Percentiles rank a stretch among this genome's conserved stretches.
phyloP scores from a whole-genome alignment of 2,888 invertebrate species.

The Alitta virens region DNA sequence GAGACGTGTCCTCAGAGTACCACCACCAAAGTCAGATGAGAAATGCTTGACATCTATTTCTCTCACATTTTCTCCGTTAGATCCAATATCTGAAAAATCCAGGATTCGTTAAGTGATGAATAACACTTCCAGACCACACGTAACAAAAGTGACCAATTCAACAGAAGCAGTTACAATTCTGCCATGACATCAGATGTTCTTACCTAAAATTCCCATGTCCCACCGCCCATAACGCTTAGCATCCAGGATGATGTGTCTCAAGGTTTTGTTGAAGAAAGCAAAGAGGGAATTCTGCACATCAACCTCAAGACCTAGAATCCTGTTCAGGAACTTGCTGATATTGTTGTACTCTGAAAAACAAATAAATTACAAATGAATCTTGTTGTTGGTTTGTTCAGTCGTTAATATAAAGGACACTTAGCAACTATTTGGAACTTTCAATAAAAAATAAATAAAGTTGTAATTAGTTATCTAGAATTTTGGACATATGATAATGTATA shows the following conservation, averaged over 20 bases:
- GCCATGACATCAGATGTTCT: constrained; percentile 24
- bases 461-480: too few species aligned
- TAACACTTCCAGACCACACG: too few species aligned
- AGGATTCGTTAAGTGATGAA: neutral
- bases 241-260: constrained; percentile 85
- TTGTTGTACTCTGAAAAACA: constrained; percentile 76
- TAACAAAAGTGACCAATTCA: too few species aligned
- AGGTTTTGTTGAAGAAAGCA: constrained; percentile 94
- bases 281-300: constrained; percentile 94
- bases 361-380: neutral
- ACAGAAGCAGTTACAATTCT: too few species aligned
- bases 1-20: constrained; percentile 88
- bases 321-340: constrained; percentile 96
- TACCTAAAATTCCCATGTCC: constrained; percentile 84
- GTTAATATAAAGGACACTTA: too few species aligned
- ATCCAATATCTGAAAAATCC: constrained; percentile 79
- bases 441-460: too few species aligned
- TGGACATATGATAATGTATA: too few species aligned
- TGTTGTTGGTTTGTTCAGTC: too few species aligned
- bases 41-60: constrained; percentile 80
- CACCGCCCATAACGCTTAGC: constrained; percentile 93
- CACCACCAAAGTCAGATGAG: constrained; percentile 69
- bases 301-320: constrained; percentile 94
- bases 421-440: too few species aligned
- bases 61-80: constrained; percentile 87